Evolutionary conservation across 2,113 vertebrate genomes (phyloP).

Genomic region (Cnemophilus loriae): DNA sequence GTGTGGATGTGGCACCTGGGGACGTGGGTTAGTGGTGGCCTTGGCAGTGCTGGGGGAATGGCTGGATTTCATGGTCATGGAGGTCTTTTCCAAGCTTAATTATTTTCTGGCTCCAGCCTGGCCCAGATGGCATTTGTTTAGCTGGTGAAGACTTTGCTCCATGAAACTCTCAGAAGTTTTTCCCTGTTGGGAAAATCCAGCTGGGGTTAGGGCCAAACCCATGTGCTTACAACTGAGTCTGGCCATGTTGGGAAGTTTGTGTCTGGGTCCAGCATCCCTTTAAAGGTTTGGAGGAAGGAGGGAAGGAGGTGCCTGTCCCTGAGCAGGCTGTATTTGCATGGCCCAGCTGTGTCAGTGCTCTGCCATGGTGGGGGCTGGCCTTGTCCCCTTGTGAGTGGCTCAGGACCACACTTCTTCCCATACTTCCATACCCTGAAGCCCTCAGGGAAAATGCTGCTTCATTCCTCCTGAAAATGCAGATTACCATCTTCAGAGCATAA

Average conservation of each 20-base stretch:
- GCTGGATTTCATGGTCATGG: background rate
- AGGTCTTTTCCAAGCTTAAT: background rate
- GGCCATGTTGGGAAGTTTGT: background rate
- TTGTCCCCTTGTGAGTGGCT: fast-evolving
- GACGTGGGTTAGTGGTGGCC: background rate
- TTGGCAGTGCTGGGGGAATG: background rate
- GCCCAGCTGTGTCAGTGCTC: background rate
- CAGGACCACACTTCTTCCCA: background rate
- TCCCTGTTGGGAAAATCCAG: background rate
- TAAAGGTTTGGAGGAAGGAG: background rate
- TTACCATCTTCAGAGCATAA: background rate
- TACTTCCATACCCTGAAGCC: background rate
- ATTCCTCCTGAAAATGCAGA: background rate
- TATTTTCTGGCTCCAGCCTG: background rate
- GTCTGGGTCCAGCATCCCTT: background rate
- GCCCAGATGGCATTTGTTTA: background rate
- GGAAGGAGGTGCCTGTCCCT: background rate
- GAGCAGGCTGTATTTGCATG: background rate
- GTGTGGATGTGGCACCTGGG: background rate
- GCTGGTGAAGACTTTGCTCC: background rate
- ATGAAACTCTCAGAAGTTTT: background rate
- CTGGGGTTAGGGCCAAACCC: background rate
- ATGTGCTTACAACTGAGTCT: background rate
- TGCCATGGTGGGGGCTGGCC: background rate
- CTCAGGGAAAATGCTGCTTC: background rate